phyloP scores from a whole-genome alignment of 2,888 invertebrate genomes.

The Drosophila greeni region DNA sequence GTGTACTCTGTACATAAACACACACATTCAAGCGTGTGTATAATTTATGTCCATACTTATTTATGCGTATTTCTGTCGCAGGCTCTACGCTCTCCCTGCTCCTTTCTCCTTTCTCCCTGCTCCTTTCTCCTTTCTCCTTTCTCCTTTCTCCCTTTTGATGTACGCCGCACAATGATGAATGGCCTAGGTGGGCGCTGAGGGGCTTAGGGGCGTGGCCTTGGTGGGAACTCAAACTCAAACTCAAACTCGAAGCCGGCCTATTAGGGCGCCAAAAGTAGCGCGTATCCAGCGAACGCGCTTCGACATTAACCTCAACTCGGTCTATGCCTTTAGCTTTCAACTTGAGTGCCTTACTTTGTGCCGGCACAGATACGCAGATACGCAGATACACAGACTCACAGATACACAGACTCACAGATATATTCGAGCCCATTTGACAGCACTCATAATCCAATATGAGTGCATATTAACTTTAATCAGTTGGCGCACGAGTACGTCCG shows the following conservation, averaged over 20 bases:
- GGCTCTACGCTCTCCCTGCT: not conserved
- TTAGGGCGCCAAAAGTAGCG: slow-evolving; percentile 53
- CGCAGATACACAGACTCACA: not conserved
- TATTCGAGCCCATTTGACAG: slow-evolving; percentile 59
- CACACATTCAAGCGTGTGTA: slow-evolving; percentile 1
- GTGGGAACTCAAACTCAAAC: not conserved
- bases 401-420: not conserved
- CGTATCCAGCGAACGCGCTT: slow-evolving; percentile 44
- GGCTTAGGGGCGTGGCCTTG: not conserved
- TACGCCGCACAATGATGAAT: slow-evolving; percentile 29
- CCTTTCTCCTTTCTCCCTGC: too few relatives aligned
- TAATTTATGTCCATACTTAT: slow-evolving; percentile 39
- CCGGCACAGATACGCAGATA: not conserved
- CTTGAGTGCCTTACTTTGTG: slow-evolving; percentile 60
- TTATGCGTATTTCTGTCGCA: slow-evolving; percentile 33
- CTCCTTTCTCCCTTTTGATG: slow-evolving; percentile 22
- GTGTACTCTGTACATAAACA: not conserved
- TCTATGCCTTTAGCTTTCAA: slow-evolving; percentile 65
- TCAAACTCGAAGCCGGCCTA: slow-evolving; percentile 44
- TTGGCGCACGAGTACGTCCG: slow-evolving; percentile 60
- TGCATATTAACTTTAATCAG: slow-evolving; percentile 73
- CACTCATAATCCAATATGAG: slow-evolving; percentile 73
- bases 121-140: too few relatives aligned
- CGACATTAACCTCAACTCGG: slow-evolving; percentile 43
- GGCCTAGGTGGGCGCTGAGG: slow-evolving; percentile 7